These are phyloP conservation scores for Hycleus cichorii DNA, from an alignment of 1,140 invertebrate genomes.

Conservation along the genomic window DNA sequence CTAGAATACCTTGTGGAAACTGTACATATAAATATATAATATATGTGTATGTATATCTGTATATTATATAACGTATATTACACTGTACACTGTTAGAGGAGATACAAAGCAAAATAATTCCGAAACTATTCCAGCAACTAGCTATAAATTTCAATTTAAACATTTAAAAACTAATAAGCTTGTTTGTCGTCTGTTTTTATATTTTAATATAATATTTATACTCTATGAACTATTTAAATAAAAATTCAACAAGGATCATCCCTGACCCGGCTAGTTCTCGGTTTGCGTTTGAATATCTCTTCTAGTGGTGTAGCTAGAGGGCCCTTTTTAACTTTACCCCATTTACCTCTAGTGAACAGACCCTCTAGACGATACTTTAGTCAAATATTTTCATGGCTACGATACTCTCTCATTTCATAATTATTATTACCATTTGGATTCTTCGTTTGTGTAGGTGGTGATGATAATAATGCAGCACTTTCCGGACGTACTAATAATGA, in stretches of 20 bases:
- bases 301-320: slow-evolving; percentile 45
- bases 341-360: slow-evolving; percentile 47
- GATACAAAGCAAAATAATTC: slow-evolving; percentile 4
- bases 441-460: slow-evolving; percentile 43
- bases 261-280: slow-evolving; percentile 28
- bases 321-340: slow-evolving; percentile 43
- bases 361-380: slow-evolving; percentile 55
- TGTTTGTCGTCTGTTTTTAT: no score
- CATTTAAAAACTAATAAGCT: no score
- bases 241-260: slow-evolving; percentile 32
- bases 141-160: no score
- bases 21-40: no score
- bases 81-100: slow-evolving; percentile 8
- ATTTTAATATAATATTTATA: no score
- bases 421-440: slow-evolving; percentile 69
- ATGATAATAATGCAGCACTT: slow-evolving; percentile 38
- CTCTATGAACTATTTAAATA: background rate
- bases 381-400: slow-evolving; percentile 46
- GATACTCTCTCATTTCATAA: slow-evolving; percentile 63
- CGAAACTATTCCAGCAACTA: no score
- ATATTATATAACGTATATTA: background rate
- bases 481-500: slow-evolving; percentile 45
- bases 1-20: no score
- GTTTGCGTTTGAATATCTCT: slow-evolving; percentile 42
- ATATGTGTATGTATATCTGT: no score